Base-by-base conservation (phyloP, 2,888 invertebrate genomes). In the Conchocele bisecta region DNA sequence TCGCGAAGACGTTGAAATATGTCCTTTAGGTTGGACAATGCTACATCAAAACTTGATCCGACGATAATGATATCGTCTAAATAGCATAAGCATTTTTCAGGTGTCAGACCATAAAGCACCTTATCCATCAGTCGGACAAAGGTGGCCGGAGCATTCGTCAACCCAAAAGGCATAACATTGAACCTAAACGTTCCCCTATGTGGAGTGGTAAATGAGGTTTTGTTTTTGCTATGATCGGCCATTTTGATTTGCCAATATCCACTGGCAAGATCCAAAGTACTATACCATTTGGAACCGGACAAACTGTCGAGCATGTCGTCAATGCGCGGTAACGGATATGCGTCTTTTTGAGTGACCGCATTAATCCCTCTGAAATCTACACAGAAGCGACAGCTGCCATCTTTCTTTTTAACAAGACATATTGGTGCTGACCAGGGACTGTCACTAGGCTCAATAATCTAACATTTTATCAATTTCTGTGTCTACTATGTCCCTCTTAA, bases 51-150 rank as follows among this genome's bases (percentile, higher is more conserved):
- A 13, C 53, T 35, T 13, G 13, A 26, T 3, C 56, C 48, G 29
- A 61, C 35, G 4, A 61, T 31, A 22, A 72, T 61, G 1, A 60
- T 46, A 42, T 73, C 67, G 28, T 68, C 67, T n/a, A 63, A 24
- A 37, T 71, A 71, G 13, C 51, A 54, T 2, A 71, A 28, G 24
- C 60, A 65, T 41, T 17, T 48, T 24, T 46, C 13, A 24, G 41
- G 57, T 7, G 60, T 33, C n/a, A 65, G 17, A 29, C 48, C 56
- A 0, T 24, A 17, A 13, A 71, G 24, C 13, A 65, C 56, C 7
- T 35, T 13, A 13, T 64, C 46, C 46, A 53, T 54, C 6, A 65
- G 31, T 7, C 59, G 20, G 26, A 48, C 29, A 28, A 70, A 70
- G 7, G 44, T 53, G 3, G 59, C 70, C 5, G 58, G 65, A 28